Conservation (phyloP, 2,797 vertebrate genomes). For the Xiphophorus birchmanni region DNA sequence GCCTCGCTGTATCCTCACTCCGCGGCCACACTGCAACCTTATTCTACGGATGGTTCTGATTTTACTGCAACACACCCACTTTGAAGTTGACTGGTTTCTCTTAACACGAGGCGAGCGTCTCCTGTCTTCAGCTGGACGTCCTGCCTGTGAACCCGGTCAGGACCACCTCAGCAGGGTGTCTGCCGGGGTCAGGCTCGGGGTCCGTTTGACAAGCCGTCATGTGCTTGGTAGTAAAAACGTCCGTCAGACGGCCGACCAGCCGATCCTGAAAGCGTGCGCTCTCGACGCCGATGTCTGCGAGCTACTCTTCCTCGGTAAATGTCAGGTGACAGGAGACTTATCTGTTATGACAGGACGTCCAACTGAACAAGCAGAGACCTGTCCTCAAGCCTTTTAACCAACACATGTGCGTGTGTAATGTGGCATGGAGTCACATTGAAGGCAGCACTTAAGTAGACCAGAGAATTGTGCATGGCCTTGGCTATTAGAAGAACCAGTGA, state of each 20-base stretch:
- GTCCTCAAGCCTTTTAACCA: constrained; percentile 40
- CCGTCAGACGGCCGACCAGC: constrained; percentile 23
- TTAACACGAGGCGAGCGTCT: constrained; percentile 31
- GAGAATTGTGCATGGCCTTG: constrained; percentile 52
- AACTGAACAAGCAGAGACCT: constrained; percentile 45
- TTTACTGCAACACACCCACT: constrained; percentile 42
- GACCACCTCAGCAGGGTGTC: constrained; percentile 59
- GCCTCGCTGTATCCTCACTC: constrained; percentile 28
- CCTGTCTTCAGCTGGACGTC: constrained; percentile 27
- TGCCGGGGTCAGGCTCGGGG: constrained; percentile 39
- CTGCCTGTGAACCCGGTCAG: constrained; percentile 51
- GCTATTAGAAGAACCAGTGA: constrained; percentile 51
- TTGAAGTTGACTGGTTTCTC: constrained; percentile 59
- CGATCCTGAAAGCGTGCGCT: constrained; percentile 9
- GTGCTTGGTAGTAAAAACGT: constrained; percentile 39
- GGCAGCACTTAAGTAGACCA: constrained; percentile 32
- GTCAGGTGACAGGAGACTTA: constrained; percentile 18
- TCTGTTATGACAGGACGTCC: constrained; percentile 38
- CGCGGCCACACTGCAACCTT: constrained; percentile 18
- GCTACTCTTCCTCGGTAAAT: constrained; percentile 10
- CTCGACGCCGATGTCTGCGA: background rate
- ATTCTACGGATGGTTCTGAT: constrained; percentile 47
- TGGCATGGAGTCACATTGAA: constrained; percentile 48
- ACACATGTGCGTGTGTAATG: constrained; percentile 37
- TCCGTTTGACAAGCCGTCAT: constrained; percentile 41